Evolutionary conservation across 2,888 invertebrate species (phyloP).

Genomic region (Apotomis betuletana): DNA sequence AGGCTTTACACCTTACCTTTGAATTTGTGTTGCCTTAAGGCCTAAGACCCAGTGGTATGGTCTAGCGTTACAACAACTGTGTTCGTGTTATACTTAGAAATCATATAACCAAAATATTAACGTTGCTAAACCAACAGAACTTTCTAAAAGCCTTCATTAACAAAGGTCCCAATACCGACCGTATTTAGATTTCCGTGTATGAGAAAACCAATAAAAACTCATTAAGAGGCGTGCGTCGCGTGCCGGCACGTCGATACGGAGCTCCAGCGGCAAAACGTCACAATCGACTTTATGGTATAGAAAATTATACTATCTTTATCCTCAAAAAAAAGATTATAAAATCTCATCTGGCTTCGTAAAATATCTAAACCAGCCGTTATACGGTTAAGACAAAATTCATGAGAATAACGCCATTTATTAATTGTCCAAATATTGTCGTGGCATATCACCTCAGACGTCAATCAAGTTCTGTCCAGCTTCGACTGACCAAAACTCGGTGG

Average conservation of each 20-base stretch:
- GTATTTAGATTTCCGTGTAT: conserved; percentile 4
- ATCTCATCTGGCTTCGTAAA: too few species aligned
- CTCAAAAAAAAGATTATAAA: too few species aligned
- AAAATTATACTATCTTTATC: not conserved
- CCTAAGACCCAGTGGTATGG: too few species aligned
- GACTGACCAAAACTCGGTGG: too few species aligned
- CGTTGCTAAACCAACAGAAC: not conserved
- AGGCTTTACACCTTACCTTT: too few species aligned
- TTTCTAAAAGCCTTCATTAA: not conserved
- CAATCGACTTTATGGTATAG: not conserved
- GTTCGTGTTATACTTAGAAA: not conserved
- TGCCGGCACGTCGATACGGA: not conserved
- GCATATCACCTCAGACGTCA: too few species aligned
- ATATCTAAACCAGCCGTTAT: too few species aligned
- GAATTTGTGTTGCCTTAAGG: too few species aligned
- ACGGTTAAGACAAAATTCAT: too few species aligned
- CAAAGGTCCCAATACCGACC: not conserved
- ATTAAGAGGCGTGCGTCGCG: conserved; percentile 5
- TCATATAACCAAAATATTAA: not conserved
- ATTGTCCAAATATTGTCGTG: too few species aligned
- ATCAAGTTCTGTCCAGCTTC: too few species aligned
- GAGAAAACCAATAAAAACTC: conserved; percentile 4
- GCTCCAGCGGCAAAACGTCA: not conserved
- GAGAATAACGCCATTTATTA: too few species aligned
- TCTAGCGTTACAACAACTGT: not conserved